Evolutionary conservation across 2,797 vertebrate species (phyloP).

Genomic region (Prionace glauca): DNA sequence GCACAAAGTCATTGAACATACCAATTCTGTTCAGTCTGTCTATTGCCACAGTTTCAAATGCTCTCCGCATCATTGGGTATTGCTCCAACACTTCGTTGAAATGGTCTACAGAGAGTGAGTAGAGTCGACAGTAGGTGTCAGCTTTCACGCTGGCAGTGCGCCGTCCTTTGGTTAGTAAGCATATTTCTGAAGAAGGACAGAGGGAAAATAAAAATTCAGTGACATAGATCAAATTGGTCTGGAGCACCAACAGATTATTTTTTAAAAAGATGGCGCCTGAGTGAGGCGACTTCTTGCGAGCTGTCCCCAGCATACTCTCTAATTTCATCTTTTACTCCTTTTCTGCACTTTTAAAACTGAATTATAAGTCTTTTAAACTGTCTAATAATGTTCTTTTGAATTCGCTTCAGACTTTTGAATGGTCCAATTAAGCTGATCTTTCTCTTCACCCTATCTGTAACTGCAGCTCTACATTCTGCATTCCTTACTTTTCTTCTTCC

Average conservation of each 20-base stretch:
- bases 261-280: too few species aligned
- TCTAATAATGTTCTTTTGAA: too few species aligned
- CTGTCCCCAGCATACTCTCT: too few species aligned
- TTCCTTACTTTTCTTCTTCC: too few species aligned
- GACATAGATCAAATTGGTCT: not conserved
- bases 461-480: too few species aligned
- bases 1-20: slow-evolving; percentile 54
- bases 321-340: too few species aligned
- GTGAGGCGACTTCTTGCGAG: too few species aligned
- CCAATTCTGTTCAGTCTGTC: slow-evolving; percentile 94
- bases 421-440: too few species aligned
- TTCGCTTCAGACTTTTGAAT: too few species aligned
- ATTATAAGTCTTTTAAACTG: too few species aligned
- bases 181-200: slow-evolving; percentile 73
- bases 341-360: too few species aligned
- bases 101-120: slow-evolving; percentile 95
- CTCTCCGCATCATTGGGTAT: slow-evolving; percentile 98
- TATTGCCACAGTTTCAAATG: slow-evolving; percentile 90
- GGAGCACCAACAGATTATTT: not conserved
- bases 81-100: slow-evolving; percentile 98
- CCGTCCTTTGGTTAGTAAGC: slow-evolving; percentile 89
- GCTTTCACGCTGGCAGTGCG: slow-evolving; percentile 93
- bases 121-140: slow-evolving; percentile 94
- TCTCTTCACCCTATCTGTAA: too few species aligned
- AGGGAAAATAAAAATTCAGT: slow-evolving; percentile 39